Conservation (phyloP, 53 echinoderm and acorn worm species). For the Actinopyga echinites region DNA sequence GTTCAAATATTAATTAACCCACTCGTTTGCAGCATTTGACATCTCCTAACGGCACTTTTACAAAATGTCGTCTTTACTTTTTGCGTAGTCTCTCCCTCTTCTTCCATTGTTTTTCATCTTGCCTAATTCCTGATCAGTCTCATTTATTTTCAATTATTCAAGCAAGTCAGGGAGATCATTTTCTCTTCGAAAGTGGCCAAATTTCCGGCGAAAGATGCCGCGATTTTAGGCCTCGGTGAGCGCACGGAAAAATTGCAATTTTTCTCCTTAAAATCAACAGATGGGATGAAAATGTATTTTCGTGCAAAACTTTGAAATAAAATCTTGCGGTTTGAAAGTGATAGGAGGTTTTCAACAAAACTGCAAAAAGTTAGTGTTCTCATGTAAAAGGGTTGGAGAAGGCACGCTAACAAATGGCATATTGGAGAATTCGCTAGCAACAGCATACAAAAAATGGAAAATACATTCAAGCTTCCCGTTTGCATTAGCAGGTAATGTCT, state of each 20-base stretch:
- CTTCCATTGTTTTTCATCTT: background rate
- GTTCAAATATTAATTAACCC: slow-evolving; percentile 7
- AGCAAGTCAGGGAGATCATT: slow-evolving; percentile 28
- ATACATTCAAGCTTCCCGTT: too few relatives aligned
- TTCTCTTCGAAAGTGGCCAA: slow-evolving; percentile 38
- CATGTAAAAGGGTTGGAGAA: too few relatives aligned
- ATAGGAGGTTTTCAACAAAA: background rate
- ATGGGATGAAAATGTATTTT: slow-evolving; percentile 25
- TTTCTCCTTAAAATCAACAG: background rate
- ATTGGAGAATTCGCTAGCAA: too few relatives aligned
- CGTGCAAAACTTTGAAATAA: slow-evolving; percentile 7
- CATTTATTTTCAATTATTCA: slow-evolving; percentile 36
- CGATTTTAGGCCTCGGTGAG: slow-evolving; percentile 28
- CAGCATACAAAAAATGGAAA: too few relatives aligned
- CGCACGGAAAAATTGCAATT: slow-evolving; percentile 4
- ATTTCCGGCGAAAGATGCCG: slow-evolving; percentile 31
- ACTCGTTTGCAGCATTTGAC: background rate
- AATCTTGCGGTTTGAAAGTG: slow-evolving; percentile 26
- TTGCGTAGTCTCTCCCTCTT: background rate
- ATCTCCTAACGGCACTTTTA: slow-evolving; percentile 4
- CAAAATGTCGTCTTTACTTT: background rate
- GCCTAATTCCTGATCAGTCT: slow-evolving; percentile 24
- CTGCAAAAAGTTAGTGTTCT: too few relatives aligned
- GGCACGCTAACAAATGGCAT: too few relatives aligned
- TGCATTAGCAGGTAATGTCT: too few relatives aligned